A percentile compares a stretch with the other conserved stretches of the same genome.
These are phyloP conservation scores for Hydropsyche betteni DNA, from an alignment of 2,888 invertebrate genomes.

Conservation along the genomic window DNA sequence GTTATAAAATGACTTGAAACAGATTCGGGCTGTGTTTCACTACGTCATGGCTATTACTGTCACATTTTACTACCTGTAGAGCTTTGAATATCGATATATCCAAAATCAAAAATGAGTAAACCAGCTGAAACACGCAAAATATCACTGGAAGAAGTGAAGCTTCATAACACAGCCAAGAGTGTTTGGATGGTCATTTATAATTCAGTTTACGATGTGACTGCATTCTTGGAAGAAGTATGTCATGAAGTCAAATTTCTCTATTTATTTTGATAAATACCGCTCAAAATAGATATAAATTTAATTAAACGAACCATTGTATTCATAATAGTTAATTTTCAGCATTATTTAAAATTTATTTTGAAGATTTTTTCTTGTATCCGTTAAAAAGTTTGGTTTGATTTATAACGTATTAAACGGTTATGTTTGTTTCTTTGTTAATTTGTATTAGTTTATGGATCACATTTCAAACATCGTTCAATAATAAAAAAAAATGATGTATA, in stretches of 20 bases:
- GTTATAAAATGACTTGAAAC: no score
- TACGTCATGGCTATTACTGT: no score
- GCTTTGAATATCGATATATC: no score
- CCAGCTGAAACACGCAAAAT: conserved; percentile 58
- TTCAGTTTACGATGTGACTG: conserved; percentile 81
- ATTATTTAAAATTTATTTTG: background rate
- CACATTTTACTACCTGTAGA: background rate
- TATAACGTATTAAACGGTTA: no score
- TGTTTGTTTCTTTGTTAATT: no score
- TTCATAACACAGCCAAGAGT: conserved; percentile 69
- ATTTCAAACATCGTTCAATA: no score
- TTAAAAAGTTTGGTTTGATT: no score
- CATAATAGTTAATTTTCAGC: background rate
- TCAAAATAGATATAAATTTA: conserved; percentile 20
- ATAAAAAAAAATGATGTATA: no score
- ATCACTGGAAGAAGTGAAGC: conserved; percentile 72
- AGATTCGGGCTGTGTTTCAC: no score
- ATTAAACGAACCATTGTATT: background rate
- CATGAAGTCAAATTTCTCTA: background rate
- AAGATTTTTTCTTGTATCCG: no score
- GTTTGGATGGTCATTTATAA: conserved; percentile 83
- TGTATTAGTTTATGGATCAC: no score
- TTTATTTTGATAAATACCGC: background rate
- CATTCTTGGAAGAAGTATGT: conserved; percentile 77
- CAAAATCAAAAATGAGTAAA: background rate